Evolutionary conservation across 2,797 vertebrate species (phyloP).

Genomic region (Natrix natrix): DNA sequence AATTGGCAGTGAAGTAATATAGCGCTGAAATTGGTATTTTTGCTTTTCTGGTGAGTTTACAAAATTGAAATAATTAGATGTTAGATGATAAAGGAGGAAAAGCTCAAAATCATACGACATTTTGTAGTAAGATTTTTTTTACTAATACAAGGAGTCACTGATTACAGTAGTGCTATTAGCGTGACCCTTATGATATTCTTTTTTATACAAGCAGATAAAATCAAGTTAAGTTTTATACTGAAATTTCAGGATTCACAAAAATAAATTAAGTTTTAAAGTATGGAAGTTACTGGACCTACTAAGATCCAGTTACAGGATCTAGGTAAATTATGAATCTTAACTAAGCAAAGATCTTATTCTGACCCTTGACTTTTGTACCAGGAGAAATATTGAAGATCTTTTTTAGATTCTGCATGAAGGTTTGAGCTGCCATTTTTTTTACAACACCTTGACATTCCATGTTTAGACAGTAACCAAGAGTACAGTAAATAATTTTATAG

Average conservation of each 20-base stretch:
- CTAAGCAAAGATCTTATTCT: neutral
- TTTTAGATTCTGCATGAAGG: neutral
- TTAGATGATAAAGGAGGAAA: conserved; percentile 1
- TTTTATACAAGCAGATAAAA: neutral
- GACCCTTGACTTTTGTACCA: neutral
- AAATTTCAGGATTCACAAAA: neutral
- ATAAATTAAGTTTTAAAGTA: neutral
- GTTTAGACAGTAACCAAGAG: neutral
- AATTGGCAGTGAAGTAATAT: conserved; percentile 40
- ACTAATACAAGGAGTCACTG: conserved; percentile 12
- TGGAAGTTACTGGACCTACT: neutral
- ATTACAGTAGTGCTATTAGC: conserved; percentile 15
- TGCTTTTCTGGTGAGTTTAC: neutral
- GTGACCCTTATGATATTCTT: neutral
- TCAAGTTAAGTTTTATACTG: neutral
- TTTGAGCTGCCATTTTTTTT: neutral
- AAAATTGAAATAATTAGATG: conserved; percentile 4
- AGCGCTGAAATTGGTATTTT: conserved; percentile 9
- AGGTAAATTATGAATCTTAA: neutral
- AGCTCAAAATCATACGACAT: neutral
- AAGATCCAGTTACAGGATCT: neutral
- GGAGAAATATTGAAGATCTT: neutral
- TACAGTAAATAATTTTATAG: neutral
- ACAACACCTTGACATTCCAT: neutral
- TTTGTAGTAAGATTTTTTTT: conserved; percentile 40